Conservation (phyloP, 2,888 invertebrate genomes). For the Chymomyza amoena region DNA sequence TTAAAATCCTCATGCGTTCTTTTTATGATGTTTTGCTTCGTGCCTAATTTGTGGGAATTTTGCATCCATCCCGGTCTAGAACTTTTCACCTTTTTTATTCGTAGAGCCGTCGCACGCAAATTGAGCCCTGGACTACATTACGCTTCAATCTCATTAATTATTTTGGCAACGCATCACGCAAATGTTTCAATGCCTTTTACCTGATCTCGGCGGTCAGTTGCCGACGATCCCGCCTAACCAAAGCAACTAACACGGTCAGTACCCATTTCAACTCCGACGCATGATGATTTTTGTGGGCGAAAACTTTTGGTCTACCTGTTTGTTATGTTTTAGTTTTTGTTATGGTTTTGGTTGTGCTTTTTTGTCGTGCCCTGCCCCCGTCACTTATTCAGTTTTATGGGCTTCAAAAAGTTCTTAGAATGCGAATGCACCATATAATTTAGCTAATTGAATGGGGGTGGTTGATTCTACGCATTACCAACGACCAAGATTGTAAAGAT, state of each 20-base stretch:
- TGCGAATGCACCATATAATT: constrained; percentile 73
- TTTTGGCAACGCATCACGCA: constrained; percentile 78
- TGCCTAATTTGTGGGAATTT: not conserved
- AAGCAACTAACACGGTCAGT: constrained; percentile 53
- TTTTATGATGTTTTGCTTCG: not conserved
- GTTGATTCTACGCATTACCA: constrained; percentile 53
- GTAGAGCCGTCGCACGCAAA: constrained; percentile 53
- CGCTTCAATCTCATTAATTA: constrained; percentile 75
- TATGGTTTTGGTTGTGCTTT: constrained; percentile 65
- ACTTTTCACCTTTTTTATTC: not conserved
- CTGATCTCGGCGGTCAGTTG: constrained; percentile 43
- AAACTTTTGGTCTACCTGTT: constrained; percentile 68
- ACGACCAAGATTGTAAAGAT: constrained; percentile 8
- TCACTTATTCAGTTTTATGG: constrained; percentile 52
- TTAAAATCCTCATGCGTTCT: not conserved
- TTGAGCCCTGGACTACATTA: constrained; percentile 56
- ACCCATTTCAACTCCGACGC: constrained; percentile 57
- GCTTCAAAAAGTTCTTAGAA: constrained; percentile 68
- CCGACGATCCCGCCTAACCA: constrained; percentile 45
- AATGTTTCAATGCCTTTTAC: constrained; percentile 59
- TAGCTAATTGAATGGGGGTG: constrained; percentile 77
- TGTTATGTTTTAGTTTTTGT: constrained; percentile 62
- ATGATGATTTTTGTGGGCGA: constrained; percentile 74
- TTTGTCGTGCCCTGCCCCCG: constrained; percentile 55
- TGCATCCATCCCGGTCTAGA: not conserved